Conservation (phyloP, 2,113 vertebrate species). For the Pterocles orientalis region DNA sequence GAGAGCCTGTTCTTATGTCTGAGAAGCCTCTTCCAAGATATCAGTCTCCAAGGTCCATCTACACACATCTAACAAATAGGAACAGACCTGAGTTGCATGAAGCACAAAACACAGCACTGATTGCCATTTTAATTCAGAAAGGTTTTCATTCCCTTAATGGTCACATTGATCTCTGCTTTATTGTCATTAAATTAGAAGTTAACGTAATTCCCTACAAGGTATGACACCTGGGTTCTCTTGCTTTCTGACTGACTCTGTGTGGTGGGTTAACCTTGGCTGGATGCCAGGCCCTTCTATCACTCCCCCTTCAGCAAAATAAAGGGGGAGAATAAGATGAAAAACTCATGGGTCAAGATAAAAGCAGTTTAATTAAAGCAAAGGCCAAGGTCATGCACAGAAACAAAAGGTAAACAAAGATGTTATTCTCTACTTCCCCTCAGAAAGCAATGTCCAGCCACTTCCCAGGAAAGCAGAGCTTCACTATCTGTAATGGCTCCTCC, state of each 20-base stretch:
- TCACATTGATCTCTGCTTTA: not conserved
- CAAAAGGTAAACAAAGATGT: too few species aligned
- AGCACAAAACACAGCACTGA: not conserved
- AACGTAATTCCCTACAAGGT: not conserved
- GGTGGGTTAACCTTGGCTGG: too few species aligned
- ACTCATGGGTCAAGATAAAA: too few species aligned
- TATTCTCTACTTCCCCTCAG: too few species aligned
- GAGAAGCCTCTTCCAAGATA: not conserved
- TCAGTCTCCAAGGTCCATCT: not conserved
- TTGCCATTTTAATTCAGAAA: not conserved
- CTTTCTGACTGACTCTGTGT: not conserved
- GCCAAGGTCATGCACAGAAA: too few species aligned
- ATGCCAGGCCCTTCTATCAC: too few species aligned
- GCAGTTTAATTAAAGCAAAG: too few species aligned
- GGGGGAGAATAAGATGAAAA: too few species aligned
- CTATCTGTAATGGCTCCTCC: too few species aligned
- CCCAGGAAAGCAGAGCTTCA: too few species aligned
- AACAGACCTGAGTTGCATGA: not conserved
- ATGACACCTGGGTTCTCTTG: not conserved
- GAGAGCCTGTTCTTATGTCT: not conserved
- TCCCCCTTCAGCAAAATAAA: too few species aligned
- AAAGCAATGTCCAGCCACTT: too few species aligned
- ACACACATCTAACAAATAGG: rapidly evolving
- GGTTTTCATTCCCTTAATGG: not conserved
- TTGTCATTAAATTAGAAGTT: not conserved